Evolutionary conservation across 2,113 vertebrate genomes (phyloP).

Genomic region (Serilophus lunatus): DNA sequence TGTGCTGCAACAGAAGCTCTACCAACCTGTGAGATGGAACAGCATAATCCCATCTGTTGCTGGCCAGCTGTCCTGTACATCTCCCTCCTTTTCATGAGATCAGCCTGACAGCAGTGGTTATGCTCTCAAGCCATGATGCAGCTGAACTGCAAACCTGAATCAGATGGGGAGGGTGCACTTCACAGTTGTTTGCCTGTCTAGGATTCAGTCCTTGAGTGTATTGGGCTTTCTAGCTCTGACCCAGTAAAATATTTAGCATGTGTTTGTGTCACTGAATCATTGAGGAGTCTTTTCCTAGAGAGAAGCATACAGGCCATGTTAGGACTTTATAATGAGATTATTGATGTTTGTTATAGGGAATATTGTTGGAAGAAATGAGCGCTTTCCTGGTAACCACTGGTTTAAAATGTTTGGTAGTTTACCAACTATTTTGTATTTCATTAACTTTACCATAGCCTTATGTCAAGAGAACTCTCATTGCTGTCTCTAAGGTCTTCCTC

Average conservation of each 20-base stretch:
- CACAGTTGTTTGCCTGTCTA: neutral
- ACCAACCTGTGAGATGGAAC: neutral
- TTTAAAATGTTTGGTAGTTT: neutral
- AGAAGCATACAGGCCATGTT: neutral
- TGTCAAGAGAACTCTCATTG: neutral
- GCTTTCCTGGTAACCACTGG: neutral
- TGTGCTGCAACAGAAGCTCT: conserved; percentile 23
- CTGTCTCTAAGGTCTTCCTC: neutral
- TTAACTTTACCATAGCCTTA: neutral
- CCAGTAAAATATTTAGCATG: neutral
- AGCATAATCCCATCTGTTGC: conserved; percentile 8
- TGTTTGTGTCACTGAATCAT: neutral
- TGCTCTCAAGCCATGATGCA: neutral
- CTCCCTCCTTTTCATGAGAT: neutral
- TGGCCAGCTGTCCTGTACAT: neutral
- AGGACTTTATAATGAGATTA: neutral
- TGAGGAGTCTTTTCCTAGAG: neutral
- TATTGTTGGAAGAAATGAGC: neutral
- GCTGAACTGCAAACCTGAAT: neutral
- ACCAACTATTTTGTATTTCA: neutral
- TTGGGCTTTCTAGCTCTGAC: neutral
- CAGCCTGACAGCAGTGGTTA: neutral
- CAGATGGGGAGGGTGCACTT: neutral
- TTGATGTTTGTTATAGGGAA: neutral
- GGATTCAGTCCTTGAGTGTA: neutral